A percentile compares a stretch with the other conserved stretches of the same genome.
Evolutionary conservation across 2,888 invertebrate genomes (phyloP).

Genomic region (Halocaridina rubra): DNA sequence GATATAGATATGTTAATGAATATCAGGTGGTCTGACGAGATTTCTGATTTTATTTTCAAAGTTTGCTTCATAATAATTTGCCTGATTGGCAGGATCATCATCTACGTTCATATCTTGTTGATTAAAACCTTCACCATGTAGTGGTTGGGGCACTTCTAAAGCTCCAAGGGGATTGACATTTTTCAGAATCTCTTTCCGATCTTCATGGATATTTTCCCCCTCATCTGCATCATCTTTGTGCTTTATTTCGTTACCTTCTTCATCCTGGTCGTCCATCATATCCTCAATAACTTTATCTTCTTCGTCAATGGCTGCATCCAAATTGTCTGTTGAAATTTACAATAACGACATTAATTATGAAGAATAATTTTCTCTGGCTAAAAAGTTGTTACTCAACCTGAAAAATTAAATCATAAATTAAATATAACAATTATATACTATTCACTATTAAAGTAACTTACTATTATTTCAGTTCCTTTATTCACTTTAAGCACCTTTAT

Average conservation of each 20-base stretch:
- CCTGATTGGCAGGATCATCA: conserved; percentile 17
- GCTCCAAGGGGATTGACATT: neutral
- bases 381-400: no score
- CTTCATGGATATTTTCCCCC: neutral
- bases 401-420: no score
- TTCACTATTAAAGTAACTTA: no score
- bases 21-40: conserved; percentile 7
- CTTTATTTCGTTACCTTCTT: conserved; percentile 20
- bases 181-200: neutral
- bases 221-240: neutral
- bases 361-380: no score
- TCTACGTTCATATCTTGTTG: conserved; percentile 23
- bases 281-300: conserved; percentile 28
- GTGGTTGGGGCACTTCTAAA: neutral
- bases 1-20: neutral
- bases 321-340: conserved; percentile 21
- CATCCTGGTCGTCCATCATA: conserved; percentile 29
- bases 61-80: conserved; percentile 20
- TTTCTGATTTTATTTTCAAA: conserved; percentile 27
- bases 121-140: neutral
- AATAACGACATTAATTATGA: no score
- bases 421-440: no score
- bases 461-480: no score
- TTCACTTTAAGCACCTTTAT: no score
- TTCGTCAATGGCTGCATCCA: conserved; percentile 32